phyloP scores from a whole-genome alignment of 1,140 invertebrate genomes.

The Orius insidiosus region DNA sequence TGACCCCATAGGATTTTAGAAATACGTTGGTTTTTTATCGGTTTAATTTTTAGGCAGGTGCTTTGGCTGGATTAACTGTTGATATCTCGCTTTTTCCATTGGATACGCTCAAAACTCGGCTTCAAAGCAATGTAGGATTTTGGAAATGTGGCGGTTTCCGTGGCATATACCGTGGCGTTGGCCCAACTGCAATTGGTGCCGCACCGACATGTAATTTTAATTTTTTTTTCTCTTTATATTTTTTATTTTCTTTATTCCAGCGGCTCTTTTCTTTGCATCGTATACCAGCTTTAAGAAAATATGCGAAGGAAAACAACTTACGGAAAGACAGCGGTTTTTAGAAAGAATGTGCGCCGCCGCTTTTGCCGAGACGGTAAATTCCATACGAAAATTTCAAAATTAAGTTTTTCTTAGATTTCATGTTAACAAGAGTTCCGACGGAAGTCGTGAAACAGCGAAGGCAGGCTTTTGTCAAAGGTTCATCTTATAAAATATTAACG shows the following conservation, averaged over 20 bases:
- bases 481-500: conserved; percentile 37
- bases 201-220: conserved; percentile 56
- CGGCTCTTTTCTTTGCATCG: conserved; percentile 84
- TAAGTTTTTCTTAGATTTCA: conserved; percentile 43
- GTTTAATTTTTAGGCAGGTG: conserved; percentile 48
- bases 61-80: conserved; percentile 50
- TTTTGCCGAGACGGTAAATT: conserved; percentile 62
- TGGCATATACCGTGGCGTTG: conserved; percentile 74
- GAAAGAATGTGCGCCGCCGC: conserved; percentile 71
- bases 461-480: conserved; percentile 43
- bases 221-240: conserved; percentile 58
- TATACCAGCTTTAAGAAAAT: conserved; percentile 69
- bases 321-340: conserved; percentile 36
- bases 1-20: background rate
- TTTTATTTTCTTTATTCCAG: conserved; percentile 60
- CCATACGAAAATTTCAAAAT: conserved; percentile 29
- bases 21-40: background rate
- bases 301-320: conserved; percentile 28
- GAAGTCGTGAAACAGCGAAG: conserved; percentile 90
- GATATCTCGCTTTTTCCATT: conserved; percentile 76
- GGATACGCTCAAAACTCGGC: conserved; percentile 85
- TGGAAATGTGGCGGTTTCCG: conserved; percentile 71
- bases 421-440: conserved; percentile 81
- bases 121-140: conserved; percentile 82
- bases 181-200: conserved; percentile 66